These are phyloP conservation scores for Pocillopora verrucosa DNA, from an alignment of 64 coral and sea anemone genomes.

Conservation along the genomic window DNA sequence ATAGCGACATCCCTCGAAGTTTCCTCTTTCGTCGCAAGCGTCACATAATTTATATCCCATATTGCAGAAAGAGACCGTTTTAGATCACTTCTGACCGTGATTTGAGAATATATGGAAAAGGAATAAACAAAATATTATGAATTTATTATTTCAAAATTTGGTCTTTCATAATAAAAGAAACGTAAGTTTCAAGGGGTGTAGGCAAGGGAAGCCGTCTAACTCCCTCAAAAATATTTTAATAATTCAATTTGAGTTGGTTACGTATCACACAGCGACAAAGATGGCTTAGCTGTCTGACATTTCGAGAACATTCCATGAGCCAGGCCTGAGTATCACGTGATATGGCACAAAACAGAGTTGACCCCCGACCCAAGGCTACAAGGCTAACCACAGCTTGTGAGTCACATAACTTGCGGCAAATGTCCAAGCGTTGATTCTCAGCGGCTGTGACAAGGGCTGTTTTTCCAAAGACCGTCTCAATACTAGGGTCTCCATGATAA, in stretches of 20 bases:
- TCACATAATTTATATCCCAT: too few relatives aligned
- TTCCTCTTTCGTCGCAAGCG: too few relatives aligned
- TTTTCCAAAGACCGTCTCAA: conserved; percentile 82
- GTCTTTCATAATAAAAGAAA: conserved; percentile 33
- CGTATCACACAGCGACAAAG: conserved; percentile 68
- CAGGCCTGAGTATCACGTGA: conserved; percentile 32
- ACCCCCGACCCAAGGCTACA: conserved; percentile 44
- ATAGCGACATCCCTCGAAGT: too few relatives aligned
- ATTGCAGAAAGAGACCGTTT: too few relatives aligned
- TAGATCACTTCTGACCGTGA: too few relatives aligned
- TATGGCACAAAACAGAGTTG: conserved; percentile 56
- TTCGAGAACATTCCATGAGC: conserved; percentile 40
- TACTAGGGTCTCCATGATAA: conserved; percentile 59
- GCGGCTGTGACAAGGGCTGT: conserved; percentile 72
- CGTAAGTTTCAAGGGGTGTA: conserved; percentile 36
- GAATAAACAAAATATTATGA: neutral
- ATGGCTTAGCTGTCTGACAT: conserved; percentile 65
- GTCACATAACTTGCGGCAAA: conserved; percentile 52
- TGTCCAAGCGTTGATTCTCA: conserved; percentile 51
- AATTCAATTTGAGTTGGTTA: conserved; percentile 18
- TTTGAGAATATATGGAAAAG: too few relatives aligned
- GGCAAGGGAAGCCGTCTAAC: conserved; percentile 58
- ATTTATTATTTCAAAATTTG: neutral
- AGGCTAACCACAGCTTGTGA: conserved; percentile 44
- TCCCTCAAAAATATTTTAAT: conserved; percentile 56